These are phyloP conservation scores for Eulemur macaco DNA, from an alignment of 2,113 vertebrate genomes.

Conservation along the genomic window DNA sequence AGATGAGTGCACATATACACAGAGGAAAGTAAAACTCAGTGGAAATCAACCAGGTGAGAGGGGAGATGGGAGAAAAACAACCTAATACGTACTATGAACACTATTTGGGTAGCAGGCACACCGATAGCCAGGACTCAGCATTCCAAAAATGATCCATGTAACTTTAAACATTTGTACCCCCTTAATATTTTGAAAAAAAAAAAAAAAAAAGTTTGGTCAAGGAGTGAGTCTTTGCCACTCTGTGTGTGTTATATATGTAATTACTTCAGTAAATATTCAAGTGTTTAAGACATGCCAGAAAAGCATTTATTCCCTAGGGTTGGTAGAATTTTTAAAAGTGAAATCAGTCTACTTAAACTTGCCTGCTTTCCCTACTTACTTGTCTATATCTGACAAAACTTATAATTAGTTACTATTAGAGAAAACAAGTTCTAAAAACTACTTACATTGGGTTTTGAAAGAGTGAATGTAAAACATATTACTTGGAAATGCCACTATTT, in stretches of 20 bases:
- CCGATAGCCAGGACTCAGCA: too few species aligned
- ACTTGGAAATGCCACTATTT: neutral
- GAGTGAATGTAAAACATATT: neutral
- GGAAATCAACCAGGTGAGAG: too few species aligned
- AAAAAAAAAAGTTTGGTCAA: neutral
- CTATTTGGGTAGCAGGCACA: too few species aligned
- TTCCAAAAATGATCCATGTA: too few species aligned
- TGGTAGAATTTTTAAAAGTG: conserved; percentile 9
- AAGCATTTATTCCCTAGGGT: neutral
- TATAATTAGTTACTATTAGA: neutral
- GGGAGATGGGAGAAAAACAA: too few species aligned
- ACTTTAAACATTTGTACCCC: too few species aligned
- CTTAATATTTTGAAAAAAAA: too few species aligned
- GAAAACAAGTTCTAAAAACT: neutral
- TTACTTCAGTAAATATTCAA: neutral
- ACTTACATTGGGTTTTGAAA: neutral
- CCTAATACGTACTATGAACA: too few species aligned
- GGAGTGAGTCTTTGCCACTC: neutral
- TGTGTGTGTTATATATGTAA: neutral
- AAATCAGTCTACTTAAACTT: neutral
- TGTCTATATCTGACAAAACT: neutral
- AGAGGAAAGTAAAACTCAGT: too few species aligned
- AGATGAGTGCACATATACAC: too few species aligned
- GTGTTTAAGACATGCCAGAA: neutral
- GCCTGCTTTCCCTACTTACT: neutral